Conservation (phyloP, 2,113 vertebrate species). For the Pluvialis apricaria region DNA sequence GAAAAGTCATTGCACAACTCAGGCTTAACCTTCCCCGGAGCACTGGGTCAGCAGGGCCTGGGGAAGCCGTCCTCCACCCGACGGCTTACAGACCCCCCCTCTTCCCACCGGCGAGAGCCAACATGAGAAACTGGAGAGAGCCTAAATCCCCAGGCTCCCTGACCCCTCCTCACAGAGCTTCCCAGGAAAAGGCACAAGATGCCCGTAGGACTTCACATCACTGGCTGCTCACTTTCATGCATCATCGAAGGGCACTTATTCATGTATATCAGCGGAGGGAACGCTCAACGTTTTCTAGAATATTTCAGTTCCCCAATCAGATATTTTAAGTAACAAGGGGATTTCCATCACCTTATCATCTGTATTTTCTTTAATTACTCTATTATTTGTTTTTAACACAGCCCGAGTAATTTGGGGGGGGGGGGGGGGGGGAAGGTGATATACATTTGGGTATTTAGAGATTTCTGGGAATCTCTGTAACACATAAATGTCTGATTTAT, state of each 20-base stretch:
- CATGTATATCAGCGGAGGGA: background rate
- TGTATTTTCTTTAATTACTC: background rate
- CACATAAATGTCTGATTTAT: background rate
- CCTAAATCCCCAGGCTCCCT: background rate
- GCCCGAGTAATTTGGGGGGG: background rate
- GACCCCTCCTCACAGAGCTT: background rate
- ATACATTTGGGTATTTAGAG: background rate
- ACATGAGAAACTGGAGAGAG: background rate
- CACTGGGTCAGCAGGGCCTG: background rate
- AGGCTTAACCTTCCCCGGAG: background rate
- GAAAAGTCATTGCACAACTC: background rate
- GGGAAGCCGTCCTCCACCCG: fast-evolving
- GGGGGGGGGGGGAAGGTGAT: background rate
- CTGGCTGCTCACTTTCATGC: background rate
- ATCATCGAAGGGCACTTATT: background rate
- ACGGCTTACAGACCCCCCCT: background rate
- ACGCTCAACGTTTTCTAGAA: background rate
- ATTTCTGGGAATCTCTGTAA: background rate
- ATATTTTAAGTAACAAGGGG: background rate
- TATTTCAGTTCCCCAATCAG: background rate
- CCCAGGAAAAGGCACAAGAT: background rate
- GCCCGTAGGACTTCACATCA: background rate
- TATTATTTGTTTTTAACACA: background rate
- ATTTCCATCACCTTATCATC: background rate
- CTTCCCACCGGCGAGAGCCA: fast-evolving